Evolutionary conservation across 2,797 vertebrate species (phyloP).

Genomic region (Sphaeramia orbicularis): DNA sequence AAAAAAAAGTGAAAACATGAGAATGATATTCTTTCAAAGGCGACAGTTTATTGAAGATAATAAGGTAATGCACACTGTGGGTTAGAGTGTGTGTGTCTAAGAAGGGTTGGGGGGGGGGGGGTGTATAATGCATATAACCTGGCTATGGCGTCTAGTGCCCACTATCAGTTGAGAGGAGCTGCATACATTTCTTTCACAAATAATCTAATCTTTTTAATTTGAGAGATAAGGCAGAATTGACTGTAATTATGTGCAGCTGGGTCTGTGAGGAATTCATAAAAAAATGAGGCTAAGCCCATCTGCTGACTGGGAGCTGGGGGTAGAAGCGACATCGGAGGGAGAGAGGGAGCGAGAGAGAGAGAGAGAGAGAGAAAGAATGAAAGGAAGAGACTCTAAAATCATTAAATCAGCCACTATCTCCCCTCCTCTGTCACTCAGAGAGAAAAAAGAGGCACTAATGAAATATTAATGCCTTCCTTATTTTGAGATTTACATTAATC

Average conservation of each 20-base stretch:
- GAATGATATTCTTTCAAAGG: conserved; percentile 56
- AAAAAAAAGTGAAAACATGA: conserved; percentile 47
- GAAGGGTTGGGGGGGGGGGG: conserved; percentile 1
- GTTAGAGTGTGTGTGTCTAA: conserved; percentile 26
- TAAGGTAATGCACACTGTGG: conserved; percentile 41
- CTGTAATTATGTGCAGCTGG: conserved; percentile 92
- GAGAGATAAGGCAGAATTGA: conserved; percentile 90
- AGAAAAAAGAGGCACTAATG: conserved; percentile 94
- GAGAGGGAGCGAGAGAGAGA: conserved; percentile 63
- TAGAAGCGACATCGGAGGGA: conserved; percentile 82
- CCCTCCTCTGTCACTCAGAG: conserved; percentile 90
- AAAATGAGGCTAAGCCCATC: conserved; percentile 82
- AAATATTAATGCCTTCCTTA: conserved; percentile 95
- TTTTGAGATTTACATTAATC: conserved; percentile 89
- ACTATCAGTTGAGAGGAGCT: conserved; percentile 73
- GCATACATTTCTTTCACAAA: conserved; percentile 85
- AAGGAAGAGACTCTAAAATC: conserved; percentile 90
- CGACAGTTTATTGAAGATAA: conserved; percentile 61
- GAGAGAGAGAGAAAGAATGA: conserved; percentile 77
- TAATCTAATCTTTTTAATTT: conserved; percentile 92
- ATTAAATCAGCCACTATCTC: conserved; percentile 92
- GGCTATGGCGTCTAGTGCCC: conserved; percentile 51
- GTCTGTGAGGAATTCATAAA: conserved; percentile 89
- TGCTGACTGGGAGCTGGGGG: conserved; percentile 89
- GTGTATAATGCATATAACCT: conserved; percentile 52